A percentile compares a stretch with the other conserved stretches of the same genome.
Conservation (phyloP, 2,888 invertebrate species). For the Clunio marinus region DNA sequence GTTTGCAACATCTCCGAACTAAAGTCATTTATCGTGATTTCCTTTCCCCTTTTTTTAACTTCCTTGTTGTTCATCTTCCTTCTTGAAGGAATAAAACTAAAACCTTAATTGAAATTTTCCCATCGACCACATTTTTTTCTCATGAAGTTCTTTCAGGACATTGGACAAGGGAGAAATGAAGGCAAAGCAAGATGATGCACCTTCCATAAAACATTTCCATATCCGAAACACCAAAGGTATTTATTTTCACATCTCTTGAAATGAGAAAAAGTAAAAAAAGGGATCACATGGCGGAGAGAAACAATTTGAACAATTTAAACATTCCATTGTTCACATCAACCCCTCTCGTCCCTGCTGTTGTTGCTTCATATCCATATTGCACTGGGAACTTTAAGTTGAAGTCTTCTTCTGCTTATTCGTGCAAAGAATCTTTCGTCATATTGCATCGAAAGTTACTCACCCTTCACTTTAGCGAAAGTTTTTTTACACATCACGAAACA, state of each 20-base stretch:
- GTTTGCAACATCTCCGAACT: slow-evolving; percentile 12
- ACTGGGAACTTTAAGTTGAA: slow-evolving; percentile 14
- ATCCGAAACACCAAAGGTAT: slow-evolving; percentile 9
- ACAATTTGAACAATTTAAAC: slow-evolving; percentile 18
- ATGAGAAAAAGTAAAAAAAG: neutral
- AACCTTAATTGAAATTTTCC: slow-evolving; percentile 25
- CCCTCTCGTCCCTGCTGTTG: neutral
- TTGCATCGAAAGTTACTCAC: slow-evolving; percentile 26
- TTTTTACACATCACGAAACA: slow-evolving; percentile 22
- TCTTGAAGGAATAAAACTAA: neutral
- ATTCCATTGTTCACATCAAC: neutral
- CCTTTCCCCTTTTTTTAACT: neutral
- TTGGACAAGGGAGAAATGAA: slow-evolving; percentile 16
- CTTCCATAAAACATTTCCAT: slow-evolving; percentile 17
- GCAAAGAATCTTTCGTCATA: slow-evolving; percentile 14
- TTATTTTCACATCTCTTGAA: slow-evolving; percentile 2
- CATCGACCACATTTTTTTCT: slow-evolving; percentile 37
- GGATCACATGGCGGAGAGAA: slow-evolving; percentile 23
- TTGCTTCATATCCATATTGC: slow-evolving; percentile 14
- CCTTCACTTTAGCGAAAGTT: neutral
- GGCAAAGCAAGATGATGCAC: slow-evolving; percentile 24
- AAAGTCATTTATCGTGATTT: slow-evolving; percentile 31
- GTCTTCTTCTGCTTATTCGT: neutral
- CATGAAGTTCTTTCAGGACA: neutral
- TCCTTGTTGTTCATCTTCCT: neutral